Percentiles rank a stretch among this genome's conserved stretches.
Evolutionary conservation across 2,113 vertebrate species (phyloP).

Genomic region (Channa argus): DNA sequence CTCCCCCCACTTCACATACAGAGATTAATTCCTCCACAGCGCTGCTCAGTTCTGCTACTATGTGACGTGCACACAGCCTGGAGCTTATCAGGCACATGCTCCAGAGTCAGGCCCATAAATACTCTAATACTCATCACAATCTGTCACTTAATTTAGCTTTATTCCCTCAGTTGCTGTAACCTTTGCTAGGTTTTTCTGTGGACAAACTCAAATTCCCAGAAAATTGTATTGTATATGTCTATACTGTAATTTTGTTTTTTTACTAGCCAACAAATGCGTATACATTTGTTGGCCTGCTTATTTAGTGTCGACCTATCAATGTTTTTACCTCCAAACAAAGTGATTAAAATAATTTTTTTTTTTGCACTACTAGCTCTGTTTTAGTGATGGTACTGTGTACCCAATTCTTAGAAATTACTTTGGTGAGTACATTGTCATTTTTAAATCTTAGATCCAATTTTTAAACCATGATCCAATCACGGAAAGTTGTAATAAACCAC

Average conservation of each 20-base stretch:
- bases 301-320: too few species aligned
- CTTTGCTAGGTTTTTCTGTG: not conserved
- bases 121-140: slow-evolving; percentile 56
- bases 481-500: not conserved
- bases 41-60: slow-evolving; percentile 69
- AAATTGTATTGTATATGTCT: not conserved
- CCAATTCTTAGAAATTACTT: not conserved
- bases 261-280: not conserved
- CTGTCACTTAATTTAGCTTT: slow-evolving; percentile 54
- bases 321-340: too few species aligned
- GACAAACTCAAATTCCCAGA: not conserved
- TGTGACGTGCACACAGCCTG: slow-evolving; percentile 51
- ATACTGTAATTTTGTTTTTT: too few species aligned
- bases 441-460: too few species aligned
- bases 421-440: not conserved
- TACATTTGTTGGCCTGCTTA: too few species aligned
- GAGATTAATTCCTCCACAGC: slow-evolving; percentile 63
- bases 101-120: slow-evolving; percentile 38
- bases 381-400: not conserved
- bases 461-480: not conserved
- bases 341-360: not conserved
- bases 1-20: slow-evolving; percentile 43
- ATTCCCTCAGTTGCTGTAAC: slow-evolving; percentile 1
- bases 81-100: slow-evolving; percentile 68
- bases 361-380: not conserved